Percentiles rank a stretch among this genome's conserved stretches.
These are phyloP conservation scores for Drosophila orosa DNA, from an alignment of 1,140 invertebrate genomes.

Conservation along the genomic window DNA sequence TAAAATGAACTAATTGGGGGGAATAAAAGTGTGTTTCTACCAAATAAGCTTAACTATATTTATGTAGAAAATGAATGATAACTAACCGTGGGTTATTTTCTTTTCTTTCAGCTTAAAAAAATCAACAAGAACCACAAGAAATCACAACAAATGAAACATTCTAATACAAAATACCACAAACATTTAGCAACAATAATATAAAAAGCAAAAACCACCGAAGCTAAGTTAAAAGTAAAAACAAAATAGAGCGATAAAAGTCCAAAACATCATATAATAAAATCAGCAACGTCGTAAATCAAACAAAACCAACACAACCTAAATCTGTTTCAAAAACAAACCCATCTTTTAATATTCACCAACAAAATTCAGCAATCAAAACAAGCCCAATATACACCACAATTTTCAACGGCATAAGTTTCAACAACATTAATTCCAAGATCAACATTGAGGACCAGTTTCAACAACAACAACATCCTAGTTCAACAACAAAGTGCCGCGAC, in stretches of 20 bases:
- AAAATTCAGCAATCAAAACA: constrained; percentile 31
- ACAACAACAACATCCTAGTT: background rate
- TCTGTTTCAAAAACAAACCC: background rate
- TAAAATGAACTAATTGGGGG: background rate
- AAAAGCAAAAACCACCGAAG: constrained; percentile 36
- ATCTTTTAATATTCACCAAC: constrained; percentile 22
- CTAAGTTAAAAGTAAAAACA: constrained; percentile 20
- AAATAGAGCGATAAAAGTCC: constrained; percentile 16
- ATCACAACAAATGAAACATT: constrained; percentile 17
- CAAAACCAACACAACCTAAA: constrained; percentile 9
- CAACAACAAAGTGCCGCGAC: constrained; percentile 22
- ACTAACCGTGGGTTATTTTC: background rate
- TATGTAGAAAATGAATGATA: background rate
- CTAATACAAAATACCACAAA: constrained; percentile 44
- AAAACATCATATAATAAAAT: constrained; percentile 19
- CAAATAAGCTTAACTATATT: background rate
- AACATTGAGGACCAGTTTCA: background rate
- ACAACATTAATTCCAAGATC: background rate
- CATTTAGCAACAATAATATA: constrained; percentile 13
- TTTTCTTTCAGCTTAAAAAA: constrained; percentile 30
- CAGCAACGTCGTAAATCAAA: constrained; percentile 12
- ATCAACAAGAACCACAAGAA: constrained; percentile 9
- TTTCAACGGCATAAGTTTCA: background rate
- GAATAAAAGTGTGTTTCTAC: background rate
- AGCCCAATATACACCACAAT: background rate